Evolutionary conservation across 2,888 invertebrate species (phyloP), one percentile per base, ranked within the genome.

Genomic region (Nasonia oneida): DNA sequence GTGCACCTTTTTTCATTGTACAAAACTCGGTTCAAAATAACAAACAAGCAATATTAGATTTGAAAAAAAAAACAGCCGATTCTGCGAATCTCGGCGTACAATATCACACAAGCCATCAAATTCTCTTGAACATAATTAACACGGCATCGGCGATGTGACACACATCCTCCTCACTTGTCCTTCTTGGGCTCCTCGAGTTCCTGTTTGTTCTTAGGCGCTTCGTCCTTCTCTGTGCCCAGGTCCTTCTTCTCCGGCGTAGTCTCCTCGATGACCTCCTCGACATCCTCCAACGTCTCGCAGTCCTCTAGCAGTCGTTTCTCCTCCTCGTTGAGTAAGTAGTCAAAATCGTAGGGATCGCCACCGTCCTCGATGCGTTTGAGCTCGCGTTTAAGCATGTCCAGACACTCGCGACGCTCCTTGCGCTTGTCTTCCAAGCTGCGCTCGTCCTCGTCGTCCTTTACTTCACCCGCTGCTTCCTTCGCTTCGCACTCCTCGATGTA

Each of bases 301-400:
- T 94, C 93, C 85, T 93, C 93, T 4, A 87, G 75, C 8, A 94
- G 88, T 85, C 94, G 94, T 84, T 94, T 94, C 87, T 90, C 91
- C 33, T 90, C 90, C 37, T 91, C 91, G 12, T 90, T 90, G 1
- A 93, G 88, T 29, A 93, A 89, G 87, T 92, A 89, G 64, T 92
- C 91, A 90, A 92, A 92, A 76, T 93, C 91, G 75, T 90, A 90
- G 0, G 91, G 88, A 80, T 93, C 91, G 0, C 91, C 91, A n/a
- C 92, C 91, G 12, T 93, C 91, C 0, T 89, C 90, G 37, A 93
- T 91, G 81, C 91, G 90, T 67, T 90, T 89, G 47, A 93, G 88
- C 89, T 93, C 93, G 18, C 88, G 90, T 81, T 92, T 93, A 64
- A 93, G 84, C 93, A 93, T 92, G 10, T 91, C 91, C 75, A 93